Evolutionary conservation across 1,140 invertebrate species (phyloP).

Genomic region (Dendrolimus kikuchii): DNA sequence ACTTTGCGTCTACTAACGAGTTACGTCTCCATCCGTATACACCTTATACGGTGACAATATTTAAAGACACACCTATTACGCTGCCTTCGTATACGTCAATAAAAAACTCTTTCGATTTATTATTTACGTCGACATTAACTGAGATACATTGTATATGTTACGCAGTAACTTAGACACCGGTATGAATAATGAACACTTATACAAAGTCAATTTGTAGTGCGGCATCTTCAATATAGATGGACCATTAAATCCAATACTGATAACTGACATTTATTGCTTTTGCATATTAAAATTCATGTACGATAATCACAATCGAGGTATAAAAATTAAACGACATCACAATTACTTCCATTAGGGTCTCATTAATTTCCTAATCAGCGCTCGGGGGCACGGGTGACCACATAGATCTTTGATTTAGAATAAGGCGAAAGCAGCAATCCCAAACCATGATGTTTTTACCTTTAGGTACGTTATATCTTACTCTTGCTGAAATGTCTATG

Average conservation of each 20-base stretch:
- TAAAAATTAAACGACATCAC: conserved; percentile 56
- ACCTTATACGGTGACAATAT: neutral
- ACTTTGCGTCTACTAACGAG: conserved; percentile 6
- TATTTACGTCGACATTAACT: conserved; percentile 17
- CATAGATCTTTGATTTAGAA: conserved; percentile 59
- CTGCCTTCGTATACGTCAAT: conserved; percentile 2
- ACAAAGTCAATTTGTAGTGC: conserved; percentile 29
- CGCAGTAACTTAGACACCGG: conserved; percentile 9
- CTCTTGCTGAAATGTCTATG: no score
- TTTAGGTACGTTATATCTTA: no score
- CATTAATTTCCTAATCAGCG: conserved; percentile 63
- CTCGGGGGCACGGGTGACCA: conserved; percentile 38
- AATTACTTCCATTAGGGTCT: conserved; percentile 53
- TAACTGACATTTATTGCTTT: conserved; percentile 42
- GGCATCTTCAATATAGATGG: conserved; percentile 27
- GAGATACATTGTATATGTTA: conserved; percentile 19
- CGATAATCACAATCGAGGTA: conserved; percentile 34
- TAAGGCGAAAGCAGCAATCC: conserved; percentile 4
- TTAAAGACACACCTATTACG: conserved; percentile 1
- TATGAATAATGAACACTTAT: conserved; percentile 21
- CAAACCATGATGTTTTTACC: no score
- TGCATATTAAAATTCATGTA: conserved; percentile 52
- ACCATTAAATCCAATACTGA: conserved; percentile 38
- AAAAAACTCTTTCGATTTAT: conserved; percentile 19
- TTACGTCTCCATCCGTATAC: neutral